phyloP scores from a whole-genome alignment of 1,140 invertebrate species.

The Cydia strobilella region DNA sequence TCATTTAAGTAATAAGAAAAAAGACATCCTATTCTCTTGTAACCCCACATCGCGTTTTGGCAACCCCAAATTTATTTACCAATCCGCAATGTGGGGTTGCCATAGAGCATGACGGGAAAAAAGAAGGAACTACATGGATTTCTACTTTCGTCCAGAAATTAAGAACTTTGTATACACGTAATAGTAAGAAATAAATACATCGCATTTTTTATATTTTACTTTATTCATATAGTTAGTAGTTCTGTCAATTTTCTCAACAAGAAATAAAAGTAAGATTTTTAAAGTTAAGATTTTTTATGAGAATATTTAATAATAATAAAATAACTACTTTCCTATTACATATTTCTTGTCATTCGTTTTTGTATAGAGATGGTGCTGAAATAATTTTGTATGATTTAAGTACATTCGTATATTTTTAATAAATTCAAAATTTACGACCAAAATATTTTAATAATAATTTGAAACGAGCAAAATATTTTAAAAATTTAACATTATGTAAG shows the following conservation, averaged over 20 bases:
- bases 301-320: not conserved
- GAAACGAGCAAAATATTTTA: not conserved
- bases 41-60: no score
- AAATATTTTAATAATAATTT: not conserved
- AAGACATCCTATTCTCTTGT: no score
- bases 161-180: not conserved
- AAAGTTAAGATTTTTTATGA: constrained; percentile 3
- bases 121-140: no score
- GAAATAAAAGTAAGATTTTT: not conserved
- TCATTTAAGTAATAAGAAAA: no score
- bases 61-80: no score
- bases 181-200: no score
- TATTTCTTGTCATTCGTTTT: not conserved
- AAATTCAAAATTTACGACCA: not conserved
- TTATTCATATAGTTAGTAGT: not conserved
- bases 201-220: not conserved
- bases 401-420: not conserved
- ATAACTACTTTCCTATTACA: not conserved
- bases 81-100: no score
- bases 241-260: not conserved
- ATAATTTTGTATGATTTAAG: not conserved
- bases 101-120: no score
- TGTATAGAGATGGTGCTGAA: not conserved
- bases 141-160: not conserved
- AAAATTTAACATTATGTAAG: not conserved